A percentile compares a stretch with the other conserved stretches of the same genome.
phyloP scores from a whole-genome alignment of 2,888 invertebrate genomes.

The Phyto melanocephala region DNA sequence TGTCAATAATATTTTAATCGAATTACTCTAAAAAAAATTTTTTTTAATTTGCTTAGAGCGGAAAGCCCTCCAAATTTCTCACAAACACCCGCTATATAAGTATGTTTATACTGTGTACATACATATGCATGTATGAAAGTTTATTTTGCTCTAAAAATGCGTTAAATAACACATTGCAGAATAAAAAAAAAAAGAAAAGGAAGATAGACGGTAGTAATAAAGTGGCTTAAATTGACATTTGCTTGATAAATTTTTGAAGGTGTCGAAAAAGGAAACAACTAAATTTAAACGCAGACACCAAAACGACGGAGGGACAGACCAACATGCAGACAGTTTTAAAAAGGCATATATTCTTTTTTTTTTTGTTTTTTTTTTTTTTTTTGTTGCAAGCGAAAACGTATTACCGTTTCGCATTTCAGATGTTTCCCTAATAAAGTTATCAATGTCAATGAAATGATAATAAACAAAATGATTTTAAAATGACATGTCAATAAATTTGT shows the following conservation, averaged over 20 bases:
- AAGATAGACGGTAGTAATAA: constrained; percentile 59
- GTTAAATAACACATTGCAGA: neutral
- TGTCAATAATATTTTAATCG: too few relatives aligned
- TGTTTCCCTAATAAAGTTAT: constrained; percentile 54
- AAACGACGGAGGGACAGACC: neutral
- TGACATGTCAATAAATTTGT: constrained; percentile 26
- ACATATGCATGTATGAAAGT: too few relatives aligned
- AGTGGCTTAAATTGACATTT: constrained; percentile 56
- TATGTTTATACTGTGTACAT: too few relatives aligned
- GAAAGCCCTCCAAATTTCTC: too few relatives aligned
- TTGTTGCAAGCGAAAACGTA: neutral
- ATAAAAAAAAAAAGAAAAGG: constrained; percentile 6
- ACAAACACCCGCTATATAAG: constrained; percentile 15
- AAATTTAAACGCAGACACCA: neutral
- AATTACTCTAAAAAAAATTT: too few relatives aligned
- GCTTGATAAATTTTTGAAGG: constrained; percentile 63
- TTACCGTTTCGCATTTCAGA: neutral
- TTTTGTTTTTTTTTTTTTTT: neutral
- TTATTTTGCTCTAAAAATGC: neutral
- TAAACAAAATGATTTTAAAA: constrained; percentile 19
- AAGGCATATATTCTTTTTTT: neutral
- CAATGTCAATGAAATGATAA: constrained; percentile 61
- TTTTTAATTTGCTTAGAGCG: too few relatives aligned
- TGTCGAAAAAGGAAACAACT: constrained; percentile 52
- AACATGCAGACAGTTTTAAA: neutral